Percentiles rank a stretch among this genome's conserved stretches.
phyloP scores from a whole-genome alignment of 2,797 vertebrate species.

The Mormyrops attenuatus region DNA sequence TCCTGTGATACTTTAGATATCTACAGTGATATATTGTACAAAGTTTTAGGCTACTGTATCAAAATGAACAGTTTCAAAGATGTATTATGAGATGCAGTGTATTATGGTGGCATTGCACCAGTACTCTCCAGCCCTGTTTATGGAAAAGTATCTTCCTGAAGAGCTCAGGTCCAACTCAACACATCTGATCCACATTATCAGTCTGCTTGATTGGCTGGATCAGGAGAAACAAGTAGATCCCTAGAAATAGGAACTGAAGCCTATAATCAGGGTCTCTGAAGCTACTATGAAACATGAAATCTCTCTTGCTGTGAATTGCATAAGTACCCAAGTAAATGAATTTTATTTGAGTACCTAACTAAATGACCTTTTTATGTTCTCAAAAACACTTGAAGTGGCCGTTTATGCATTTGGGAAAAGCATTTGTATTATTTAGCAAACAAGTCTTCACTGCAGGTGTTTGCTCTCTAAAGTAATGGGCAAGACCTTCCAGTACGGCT shows the following conservation, averaged over 20 bases:
- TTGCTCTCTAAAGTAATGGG: neutral
- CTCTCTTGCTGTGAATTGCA: neutral
- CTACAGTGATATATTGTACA: neutral
- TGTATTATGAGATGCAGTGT: neutral
- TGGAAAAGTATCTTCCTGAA: neutral
- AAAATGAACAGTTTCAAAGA: neutral
- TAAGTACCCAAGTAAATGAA: neutral
- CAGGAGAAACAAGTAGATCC: neutral
- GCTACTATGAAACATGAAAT: neutral
- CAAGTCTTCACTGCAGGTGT: neutral
- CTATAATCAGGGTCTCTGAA: neutral
- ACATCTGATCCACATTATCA: neutral
- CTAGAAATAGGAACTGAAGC: neutral
- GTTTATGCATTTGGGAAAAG: constrained; percentile 14
- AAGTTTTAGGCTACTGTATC: neutral
- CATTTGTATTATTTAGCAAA: neutral
- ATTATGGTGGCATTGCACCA: neutral
- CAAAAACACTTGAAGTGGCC: neutral
- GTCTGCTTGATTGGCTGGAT: neutral
- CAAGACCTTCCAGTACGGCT: neutral
- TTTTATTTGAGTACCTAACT: neutral
- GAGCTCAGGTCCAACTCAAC: neutral
- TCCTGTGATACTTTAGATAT: neutral
- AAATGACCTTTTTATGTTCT: neutral
- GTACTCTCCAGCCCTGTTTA: neutral